Percentiles rank a stretch among this genome's conserved stretches.
phyloP scores from a whole-genome alignment of 1,140 invertebrate genomes.

The Drosophila willistoni region DNA sequence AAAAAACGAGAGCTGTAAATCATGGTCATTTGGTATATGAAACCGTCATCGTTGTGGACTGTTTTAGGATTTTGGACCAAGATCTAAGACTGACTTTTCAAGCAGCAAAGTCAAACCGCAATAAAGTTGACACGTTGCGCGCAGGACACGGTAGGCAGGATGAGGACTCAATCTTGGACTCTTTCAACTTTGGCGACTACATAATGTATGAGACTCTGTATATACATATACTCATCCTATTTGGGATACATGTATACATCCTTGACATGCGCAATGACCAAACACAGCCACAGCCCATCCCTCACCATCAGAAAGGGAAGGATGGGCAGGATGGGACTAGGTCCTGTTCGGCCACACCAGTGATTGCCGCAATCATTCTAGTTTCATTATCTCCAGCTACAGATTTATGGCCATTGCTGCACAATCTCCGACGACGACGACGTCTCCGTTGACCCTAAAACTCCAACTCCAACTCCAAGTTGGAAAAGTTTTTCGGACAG shows the following conservation, averaged over 20 bases:
- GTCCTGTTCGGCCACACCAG: conserved; percentile 72
- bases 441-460: conserved; percentile 24
- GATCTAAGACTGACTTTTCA: conserved; percentile 9
- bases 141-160: conserved; percentile 47
- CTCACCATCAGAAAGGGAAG: not conserved
- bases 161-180: conserved; percentile 24
- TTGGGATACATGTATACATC: not conserved
- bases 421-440: not conserved
- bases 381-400: conserved; percentile 79
- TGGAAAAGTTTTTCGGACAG: conserved; percentile 8
- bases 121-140: conserved; percentile 80
- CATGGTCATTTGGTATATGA: conserved; percentile 39
- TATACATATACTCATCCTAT: conserved; percentile 26
- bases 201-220: conserved; percentile 49
- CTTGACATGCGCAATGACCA: conserved; percentile 50
- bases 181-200: conserved; percentile 13
- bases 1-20: conserved; percentile 78
- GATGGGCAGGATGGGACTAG: not conserved
- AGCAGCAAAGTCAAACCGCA: conserved; percentile 80
- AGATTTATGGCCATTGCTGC: conserved; percentile 63
- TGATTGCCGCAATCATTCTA: conserved; percentile 83
- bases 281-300: conserved; percentile 26
- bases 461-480: conserved; percentile 23
- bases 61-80: conserved; percentile 12
- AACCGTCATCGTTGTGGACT: not conserved